These are phyloP conservation scores for Paraescarpia echinospica DNA, from an alignment of 1,140 invertebrate species.

Conservation along the genomic window DNA sequence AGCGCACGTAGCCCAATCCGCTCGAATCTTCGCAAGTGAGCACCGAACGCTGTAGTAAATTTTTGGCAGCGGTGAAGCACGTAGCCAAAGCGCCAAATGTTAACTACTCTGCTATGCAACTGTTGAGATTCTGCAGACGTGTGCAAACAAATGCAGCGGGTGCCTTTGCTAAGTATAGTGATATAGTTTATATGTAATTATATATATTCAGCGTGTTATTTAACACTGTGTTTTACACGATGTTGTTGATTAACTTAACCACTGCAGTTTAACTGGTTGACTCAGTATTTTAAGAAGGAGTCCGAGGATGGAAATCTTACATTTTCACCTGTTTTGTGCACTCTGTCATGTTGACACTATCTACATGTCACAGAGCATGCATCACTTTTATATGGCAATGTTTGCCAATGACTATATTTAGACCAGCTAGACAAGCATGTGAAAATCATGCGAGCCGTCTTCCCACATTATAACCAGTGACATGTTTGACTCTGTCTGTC, in stretches of 20 bases:
- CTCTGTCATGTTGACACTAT: background rate
- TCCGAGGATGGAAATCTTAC: background rate
- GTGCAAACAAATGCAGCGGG: background rate
- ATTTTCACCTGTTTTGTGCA: background rate
- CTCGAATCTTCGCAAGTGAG: background rate
- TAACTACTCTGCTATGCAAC: background rate
- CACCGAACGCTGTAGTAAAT: background rate
- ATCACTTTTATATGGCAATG: background rate
- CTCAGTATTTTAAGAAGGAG: background rate
- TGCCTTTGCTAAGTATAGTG: background rate
- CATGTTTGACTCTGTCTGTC: background rate
- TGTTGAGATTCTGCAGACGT: background rate
- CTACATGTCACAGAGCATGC: background rate
- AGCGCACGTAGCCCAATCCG: background rate
- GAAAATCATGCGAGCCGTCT: background rate
- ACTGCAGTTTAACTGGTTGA: background rate
- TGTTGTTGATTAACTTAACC: constrained; percentile 6
- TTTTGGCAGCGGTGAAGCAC: background rate
- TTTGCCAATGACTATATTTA: background rate
- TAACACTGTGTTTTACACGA: background rate
- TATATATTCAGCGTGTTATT: constrained; percentile 2
- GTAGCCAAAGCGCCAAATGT: background rate
- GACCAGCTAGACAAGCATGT: background rate
- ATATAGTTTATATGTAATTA: constrained; percentile 7
- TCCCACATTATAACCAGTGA: background rate